Evolutionary conservation across 1,140 invertebrate genomes (phyloP).

Genomic region (Dendroctonus ponderosae): DNA sequence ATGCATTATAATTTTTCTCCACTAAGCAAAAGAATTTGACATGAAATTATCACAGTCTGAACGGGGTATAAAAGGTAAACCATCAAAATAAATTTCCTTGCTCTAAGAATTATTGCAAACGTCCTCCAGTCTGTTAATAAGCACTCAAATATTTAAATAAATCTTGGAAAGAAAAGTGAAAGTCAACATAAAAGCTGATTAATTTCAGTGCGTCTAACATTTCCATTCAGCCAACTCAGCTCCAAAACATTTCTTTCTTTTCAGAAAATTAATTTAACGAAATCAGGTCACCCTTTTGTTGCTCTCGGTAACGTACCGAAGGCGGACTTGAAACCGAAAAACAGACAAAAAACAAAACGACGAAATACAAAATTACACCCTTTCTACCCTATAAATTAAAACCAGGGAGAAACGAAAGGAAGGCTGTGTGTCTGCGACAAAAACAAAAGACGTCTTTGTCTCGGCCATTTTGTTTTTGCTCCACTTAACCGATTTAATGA

Average conservation of each 20-base stretch:
- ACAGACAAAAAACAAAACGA: constrained; percentile 23
- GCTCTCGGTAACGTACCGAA: not conserved
- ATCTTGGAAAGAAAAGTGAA: too few relatives aligned
- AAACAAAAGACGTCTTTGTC: constrained; percentile 46
- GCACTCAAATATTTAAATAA: too few relatives aligned
- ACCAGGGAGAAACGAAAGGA: constrained; percentile 23
- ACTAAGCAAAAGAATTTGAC: too few relatives aligned
- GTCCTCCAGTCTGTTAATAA: too few relatives aligned
- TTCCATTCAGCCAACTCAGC: not conserved
- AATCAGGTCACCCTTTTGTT: constrained; percentile 14
- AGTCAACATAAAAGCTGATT: too few relatives aligned
- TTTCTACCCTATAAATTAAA: constrained; percentile 22
- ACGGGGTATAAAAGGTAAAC: too few relatives aligned
- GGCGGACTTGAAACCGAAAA: constrained; percentile 12
- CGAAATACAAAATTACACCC: constrained; percentile 27
- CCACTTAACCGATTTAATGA: constrained; percentile 42
- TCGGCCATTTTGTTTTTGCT: constrained; percentile 46
- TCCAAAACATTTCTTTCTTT: not conserved
- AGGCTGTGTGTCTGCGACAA: constrained; percentile 38
- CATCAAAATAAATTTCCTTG: too few relatives aligned
- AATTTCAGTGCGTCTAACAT: too few relatives aligned
- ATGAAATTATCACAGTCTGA: too few relatives aligned
- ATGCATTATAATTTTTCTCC: too few relatives aligned
- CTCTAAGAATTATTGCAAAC: too few relatives aligned
- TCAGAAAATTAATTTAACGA: not conserved